phyloP scores from a whole-genome alignment of 2,888 invertebrate genomes.

The Meloe dianella region DNA sequence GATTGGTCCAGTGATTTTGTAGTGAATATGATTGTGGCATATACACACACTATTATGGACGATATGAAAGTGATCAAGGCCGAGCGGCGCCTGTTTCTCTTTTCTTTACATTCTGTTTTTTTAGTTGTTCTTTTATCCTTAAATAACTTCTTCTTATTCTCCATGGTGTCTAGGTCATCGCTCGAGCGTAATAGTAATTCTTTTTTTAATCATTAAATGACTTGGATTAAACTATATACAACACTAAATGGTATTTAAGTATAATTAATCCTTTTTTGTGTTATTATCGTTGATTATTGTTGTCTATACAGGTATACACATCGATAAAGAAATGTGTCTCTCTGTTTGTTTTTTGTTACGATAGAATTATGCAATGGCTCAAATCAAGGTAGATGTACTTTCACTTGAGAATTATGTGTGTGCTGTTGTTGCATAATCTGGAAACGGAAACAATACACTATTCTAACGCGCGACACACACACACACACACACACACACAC shows the following conservation, averaged over 20 bases:
- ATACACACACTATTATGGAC: slow-evolving; percentile 18
- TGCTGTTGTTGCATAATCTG: slow-evolving; percentile 45
- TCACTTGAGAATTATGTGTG: slow-evolving; percentile 50
- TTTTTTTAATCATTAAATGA: background rate
- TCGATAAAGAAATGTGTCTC: slow-evolving; percentile 25
- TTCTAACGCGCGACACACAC: too few relatives aligned
- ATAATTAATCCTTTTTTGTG: background rate
- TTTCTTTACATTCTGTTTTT: too few relatives aligned
- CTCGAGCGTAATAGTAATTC: slow-evolving; percentile 21
- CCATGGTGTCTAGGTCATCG: slow-evolving; percentile 30
- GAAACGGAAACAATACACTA: slow-evolving; percentile 42
- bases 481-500: too few relatives aligned
- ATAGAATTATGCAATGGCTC: slow-evolving; percentile 47
- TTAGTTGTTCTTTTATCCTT: background rate
- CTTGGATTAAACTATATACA: background rate
- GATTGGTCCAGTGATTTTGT: slow-evolving; percentile 32
- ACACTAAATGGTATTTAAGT: background rate
- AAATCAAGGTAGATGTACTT: slow-evolving; percentile 52
- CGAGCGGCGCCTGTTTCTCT: slow-evolving; percentile 24
- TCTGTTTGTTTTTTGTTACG: slow-evolving; percentile 17
- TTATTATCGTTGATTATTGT: background rate
- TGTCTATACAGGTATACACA: background rate
- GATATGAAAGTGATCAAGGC: slow-evolving; percentile 41
- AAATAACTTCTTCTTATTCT: slow-evolving; percentile 23
- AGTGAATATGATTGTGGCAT: slow-evolving; percentile 20